Conservation (phyloP, 1,140 invertebrate genomes). For the Apis cerana region DNA sequence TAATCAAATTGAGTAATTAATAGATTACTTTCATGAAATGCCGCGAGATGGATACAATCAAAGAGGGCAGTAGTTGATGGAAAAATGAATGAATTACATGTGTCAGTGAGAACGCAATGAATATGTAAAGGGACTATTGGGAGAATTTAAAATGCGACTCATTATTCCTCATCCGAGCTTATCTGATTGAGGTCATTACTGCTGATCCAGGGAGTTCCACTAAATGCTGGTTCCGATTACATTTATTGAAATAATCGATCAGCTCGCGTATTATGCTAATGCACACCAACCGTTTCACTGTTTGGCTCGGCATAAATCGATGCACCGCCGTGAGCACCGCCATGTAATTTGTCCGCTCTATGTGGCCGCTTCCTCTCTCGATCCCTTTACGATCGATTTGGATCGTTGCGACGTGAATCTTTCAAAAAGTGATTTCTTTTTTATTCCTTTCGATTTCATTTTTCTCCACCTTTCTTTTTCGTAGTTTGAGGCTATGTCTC, state of each 20-base stretch:
- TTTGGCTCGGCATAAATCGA: constrained; percentile 31
- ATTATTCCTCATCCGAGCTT: constrained; percentile 20
- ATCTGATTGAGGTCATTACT: constrained; percentile 32
- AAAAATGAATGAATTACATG: constrained; percentile 31
- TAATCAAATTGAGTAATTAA: no score
- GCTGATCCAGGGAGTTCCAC: constrained; percentile 23
- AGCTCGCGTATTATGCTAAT: constrained; percentile 45
- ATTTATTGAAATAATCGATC: constrained; percentile 62
- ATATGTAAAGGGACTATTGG: constrained; percentile 26
- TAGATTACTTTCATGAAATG: no score
- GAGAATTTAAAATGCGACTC: constrained; percentile 17
- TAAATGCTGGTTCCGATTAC: constrained; percentile 55
- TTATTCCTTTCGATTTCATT: background rate
- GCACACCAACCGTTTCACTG: background rate
- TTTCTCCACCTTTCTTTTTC: background rate
- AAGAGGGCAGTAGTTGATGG: no score
- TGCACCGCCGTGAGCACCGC: constrained; percentile 21
- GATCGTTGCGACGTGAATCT: background rate
- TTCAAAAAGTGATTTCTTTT: constrained; percentile 13
- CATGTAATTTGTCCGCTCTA: constrained; percentile 39
- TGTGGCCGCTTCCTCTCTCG: background rate
- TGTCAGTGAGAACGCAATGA: constrained; percentile 20
- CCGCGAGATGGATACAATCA: no score
- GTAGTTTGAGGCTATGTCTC: background rate
- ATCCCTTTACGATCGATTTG: background rate